Percentiles rank a stretch among this genome's conserved stretches.
These are phyloP conservation scores for Agonopterix subpropinquella DNA, from an alignment of 2,888 invertebrate genomes.

Conservation along the genomic window DNA sequence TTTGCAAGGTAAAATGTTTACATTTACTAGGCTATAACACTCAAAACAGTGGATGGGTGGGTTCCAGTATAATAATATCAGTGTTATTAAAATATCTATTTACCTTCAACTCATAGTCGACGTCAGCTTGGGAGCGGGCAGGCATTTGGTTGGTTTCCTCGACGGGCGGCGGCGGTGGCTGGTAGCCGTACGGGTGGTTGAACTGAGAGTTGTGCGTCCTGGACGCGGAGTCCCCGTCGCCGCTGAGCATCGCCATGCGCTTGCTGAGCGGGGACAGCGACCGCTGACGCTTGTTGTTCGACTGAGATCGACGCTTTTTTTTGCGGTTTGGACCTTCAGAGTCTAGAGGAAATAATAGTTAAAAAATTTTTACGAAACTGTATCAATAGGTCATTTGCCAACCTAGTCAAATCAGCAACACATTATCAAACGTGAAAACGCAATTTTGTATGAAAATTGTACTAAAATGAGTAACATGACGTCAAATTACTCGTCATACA, in stretches of 20 bases:
- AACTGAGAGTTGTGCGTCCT: slow-evolving; percentile 78
- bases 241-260: slow-evolving; percentile 84
- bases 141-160: slow-evolving; percentile 54
- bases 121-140: slow-evolving; percentile 60
- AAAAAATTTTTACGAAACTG: no score
- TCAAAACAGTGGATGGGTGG: no score
- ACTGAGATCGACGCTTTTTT: slow-evolving; percentile 76
- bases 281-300: slow-evolving; percentile 78
- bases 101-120: slow-evolving; percentile 80
- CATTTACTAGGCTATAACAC: no score
- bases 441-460: no score
- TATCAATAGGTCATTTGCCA: no score
- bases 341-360: slow-evolving; percentile 28
- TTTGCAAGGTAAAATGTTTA: no score
- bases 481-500: no score
- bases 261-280: slow-evolving; percentile 89
- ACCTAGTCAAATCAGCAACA: no score
- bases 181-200: slow-evolving; percentile 79
- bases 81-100: neutral
- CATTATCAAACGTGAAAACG: no score
- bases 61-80: no score
- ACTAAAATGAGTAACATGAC: no score
- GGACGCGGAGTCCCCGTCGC: slow-evolving; percentile 65
- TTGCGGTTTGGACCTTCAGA: slow-evolving; percentile 71
- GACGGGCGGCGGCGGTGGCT: slow-evolving; percentile 73